Evolutionary conservation across 2,888 invertebrate genomes (phyloP), one percentile per base, ranked within the genome.

Genomic region (Ophion obscuratus): DNA sequence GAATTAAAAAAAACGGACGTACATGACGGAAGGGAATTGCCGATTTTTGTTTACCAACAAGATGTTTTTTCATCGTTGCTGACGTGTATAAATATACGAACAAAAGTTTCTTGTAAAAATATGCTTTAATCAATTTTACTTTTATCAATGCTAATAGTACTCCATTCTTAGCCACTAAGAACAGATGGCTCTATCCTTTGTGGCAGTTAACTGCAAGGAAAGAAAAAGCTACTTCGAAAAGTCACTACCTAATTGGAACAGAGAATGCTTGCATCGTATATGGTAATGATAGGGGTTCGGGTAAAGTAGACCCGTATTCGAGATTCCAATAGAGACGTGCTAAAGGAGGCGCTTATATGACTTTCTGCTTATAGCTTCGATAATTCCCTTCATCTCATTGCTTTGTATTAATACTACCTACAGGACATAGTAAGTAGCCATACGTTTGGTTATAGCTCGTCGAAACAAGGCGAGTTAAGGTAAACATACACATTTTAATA

Each of bases 401-500:
- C 57, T 73, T 68, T 47, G 36, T 73, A 81, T 77, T 73, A 84
- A 81, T 71, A 62, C 31, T 47, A 44, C 66, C 61, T 61, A 62
- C 61, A 61, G 14, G 61, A 73, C 84, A 62, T 20, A 20, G 53
- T 77, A 81, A 71, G 77, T 81, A 67, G 75, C 81, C 84, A 61
- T 86, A 84, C 31, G 62, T 84, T 86, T 78, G 47, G 86, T 75
- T 81, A 75, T 79, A 74, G 81, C 83, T 74, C 74, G 78, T 59
- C 70, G 59, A 74, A 87, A 80, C 59, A 80, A 81, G 78, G 59
- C 67, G 73, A 53, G 62, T 47, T 61, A 47, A 62, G 75, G 57
- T 20, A 44, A 77, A 89, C 87, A 90, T 89, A 89, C 90, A 88
- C 89, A 90, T 91, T 90, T 91, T 90, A 91, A 90, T 91, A 90